Evolutionary conservation across 2,888 invertebrate species (phyloP).

Genomic region (Pardosa pseudoannulata): DNA sequence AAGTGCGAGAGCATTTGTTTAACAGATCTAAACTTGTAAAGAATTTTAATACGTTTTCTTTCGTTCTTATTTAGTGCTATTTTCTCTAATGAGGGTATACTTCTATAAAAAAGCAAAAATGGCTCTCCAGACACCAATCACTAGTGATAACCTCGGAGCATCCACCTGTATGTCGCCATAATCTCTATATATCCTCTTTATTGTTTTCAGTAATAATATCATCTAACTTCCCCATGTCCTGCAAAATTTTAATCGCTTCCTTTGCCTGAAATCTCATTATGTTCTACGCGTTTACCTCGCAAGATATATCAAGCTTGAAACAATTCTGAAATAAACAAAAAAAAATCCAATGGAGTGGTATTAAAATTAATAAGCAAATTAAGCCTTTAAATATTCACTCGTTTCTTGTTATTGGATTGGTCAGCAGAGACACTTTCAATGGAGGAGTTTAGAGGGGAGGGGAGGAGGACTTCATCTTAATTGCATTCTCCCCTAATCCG

Average conservation of each 20-base stretch:
- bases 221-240: background rate
- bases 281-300: conserved; percentile 13
- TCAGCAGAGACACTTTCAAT: conserved; percentile 57
- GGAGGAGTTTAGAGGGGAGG: conserved; percentile 31
- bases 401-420: conserved; percentile 67
- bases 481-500: conserved; percentile 62
- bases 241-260: conserved; percentile 47
- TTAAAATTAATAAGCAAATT: conserved; percentile 70
- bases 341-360: conserved; percentile 24
- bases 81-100: background rate
- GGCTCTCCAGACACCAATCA: conserved; percentile 31
- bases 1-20: too few relatives aligned
- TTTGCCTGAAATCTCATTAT: conserved; percentile 48
- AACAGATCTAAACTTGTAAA: too few relatives aligned
- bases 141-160: conserved; percentile 12
- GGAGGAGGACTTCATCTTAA: conserved; percentile 47
- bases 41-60: too few relatives aligned
- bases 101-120: background rate
- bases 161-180: conserved; percentile 4
- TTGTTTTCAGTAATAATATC: conserved; percentile 50
- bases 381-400: conserved; percentile 64
- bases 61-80: too few relatives aligned
- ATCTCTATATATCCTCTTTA: conserved; percentile 6
- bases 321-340: conserved; percentile 28
- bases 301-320: conserved; percentile 43